Base-by-base conservation (phyloP, 2,797 vertebrate species). In the Brotogeris chrysoptera region DNA sequence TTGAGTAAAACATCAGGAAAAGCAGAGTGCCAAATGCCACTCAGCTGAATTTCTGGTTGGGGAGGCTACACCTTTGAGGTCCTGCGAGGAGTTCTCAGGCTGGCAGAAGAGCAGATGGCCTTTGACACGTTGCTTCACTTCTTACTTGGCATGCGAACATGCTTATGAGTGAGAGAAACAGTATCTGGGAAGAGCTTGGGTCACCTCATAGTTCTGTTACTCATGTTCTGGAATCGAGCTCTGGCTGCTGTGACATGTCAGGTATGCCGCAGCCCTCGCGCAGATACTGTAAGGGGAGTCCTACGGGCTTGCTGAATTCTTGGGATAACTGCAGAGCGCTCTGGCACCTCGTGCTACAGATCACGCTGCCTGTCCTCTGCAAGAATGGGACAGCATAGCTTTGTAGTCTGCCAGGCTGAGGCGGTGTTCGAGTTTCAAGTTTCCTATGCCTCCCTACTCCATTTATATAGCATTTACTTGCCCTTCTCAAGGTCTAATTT, bases 221-320 rank as follows among this genome's bases (percentile, higher is more conserved):
- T 93, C 88, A 50, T 90, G 70, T 49, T 9, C 82, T 93, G 94
- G 88, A 92, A 53, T 7, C 1, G 4, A 86, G 72, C 78, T 88
- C 34, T 39, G 64, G 61, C 92, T 86, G 87, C 91, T 77, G 38
- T 8, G 68, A 78, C 80, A 18, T 61, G 88, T 30, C 2, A 74
- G 71, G 30, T 36, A 88, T 82, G 91, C 92, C 16, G 41, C 73
- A 84, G 90, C 66, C 60, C 88, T 93, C 20, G 6, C 6, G 1
- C 61, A 70, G 63, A 88, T 82, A 90, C 93, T 94, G 86, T 92
- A 93, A 95, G 74, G 92, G 89, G 83, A 95, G 86, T 89, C 86
- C 92, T 88, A 3, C 0, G 0, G 88, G 49, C 80, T 78, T 21
- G 71, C 49, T 69, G 80, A 50, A 94, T 96, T 96, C 88, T 18